Evolutionary conservation across 2,797 vertebrate species (phyloP).

Genomic region (Poeciliopsis paucimaculata): DNA sequence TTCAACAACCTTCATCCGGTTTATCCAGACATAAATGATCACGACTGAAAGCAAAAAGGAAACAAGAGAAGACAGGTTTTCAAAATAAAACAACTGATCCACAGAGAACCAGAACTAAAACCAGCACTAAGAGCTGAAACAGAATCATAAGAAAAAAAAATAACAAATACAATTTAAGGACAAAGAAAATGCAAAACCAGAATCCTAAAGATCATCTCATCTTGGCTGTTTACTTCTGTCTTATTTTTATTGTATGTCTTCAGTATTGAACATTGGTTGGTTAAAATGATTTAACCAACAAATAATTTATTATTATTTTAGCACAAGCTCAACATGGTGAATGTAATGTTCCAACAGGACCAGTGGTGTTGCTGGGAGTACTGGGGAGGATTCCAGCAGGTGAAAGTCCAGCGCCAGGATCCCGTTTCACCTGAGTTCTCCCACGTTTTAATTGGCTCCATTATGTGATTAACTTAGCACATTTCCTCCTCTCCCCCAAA

Average conservation of each 20-base stretch:
- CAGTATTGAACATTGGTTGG: neutral
- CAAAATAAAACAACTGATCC: no score
- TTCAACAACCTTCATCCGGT: neutral
- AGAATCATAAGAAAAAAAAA: no score
- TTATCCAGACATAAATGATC: neutral
- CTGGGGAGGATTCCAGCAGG: constrained; percentile 49
- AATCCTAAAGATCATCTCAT: neutral
- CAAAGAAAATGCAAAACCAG: neutral
- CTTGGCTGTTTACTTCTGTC: neutral
- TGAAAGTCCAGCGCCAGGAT: constrained; percentile 33
- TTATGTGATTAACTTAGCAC: constrained; percentile 87
- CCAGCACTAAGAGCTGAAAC: no score
- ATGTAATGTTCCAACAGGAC: constrained; percentile 5
- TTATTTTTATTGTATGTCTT: neutral
- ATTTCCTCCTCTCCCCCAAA: constrained; percentile 79
- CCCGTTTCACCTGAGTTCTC: constrained; percentile 78
- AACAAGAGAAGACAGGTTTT: no score
- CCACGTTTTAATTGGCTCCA: constrained; percentile 83
- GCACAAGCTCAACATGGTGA: neutral
- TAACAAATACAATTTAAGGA: neutral
- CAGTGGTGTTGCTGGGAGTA: constrained; percentile 29
- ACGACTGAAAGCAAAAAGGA: no score
- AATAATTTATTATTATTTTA: no score
- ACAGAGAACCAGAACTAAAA: no score
- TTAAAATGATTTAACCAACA: neutral